Evolutionary conservation across 2,888 invertebrate species (phyloP).

Genomic region (Epsilonema sp.): DNA sequence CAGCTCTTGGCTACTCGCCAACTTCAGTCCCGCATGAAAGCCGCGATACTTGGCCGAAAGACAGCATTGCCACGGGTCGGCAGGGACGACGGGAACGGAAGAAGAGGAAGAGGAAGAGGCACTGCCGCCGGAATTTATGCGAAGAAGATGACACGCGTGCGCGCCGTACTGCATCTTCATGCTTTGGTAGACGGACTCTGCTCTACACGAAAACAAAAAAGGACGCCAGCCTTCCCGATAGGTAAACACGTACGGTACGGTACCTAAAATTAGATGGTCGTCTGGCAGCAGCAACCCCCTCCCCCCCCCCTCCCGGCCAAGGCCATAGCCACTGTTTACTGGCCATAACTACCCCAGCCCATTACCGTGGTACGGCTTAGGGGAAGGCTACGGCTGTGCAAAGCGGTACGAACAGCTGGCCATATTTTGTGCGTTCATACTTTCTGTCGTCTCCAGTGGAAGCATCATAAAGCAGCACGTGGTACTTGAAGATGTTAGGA

Average conservation of each 20-base stretch:
- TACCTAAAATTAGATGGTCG: no score
- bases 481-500: slow-evolving; percentile 60
- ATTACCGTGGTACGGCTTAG: no score
- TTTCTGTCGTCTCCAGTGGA: slow-evolving; percentile 47
- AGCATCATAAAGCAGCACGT: slow-evolving; percentile 58
- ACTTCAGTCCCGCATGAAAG: slow-evolving; percentile 13
- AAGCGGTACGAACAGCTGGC: no score
- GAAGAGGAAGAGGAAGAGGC: neutral
- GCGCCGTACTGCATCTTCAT: slow-evolving; percentile 69
- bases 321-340: no score
- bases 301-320: no score
- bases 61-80: slow-evolving; percentile 67
- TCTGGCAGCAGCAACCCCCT: neutral
- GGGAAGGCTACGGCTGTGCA: no score
- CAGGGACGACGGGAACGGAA: slow-evolving; percentile 29
- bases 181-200: slow-evolving; percentile 57
- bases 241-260: no score
- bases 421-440: no score
- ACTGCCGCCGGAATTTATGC: slow-evolving; percentile 50
- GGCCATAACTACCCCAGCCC: no score
- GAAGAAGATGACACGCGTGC: slow-evolving; percentile 64
- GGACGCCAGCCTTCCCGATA: no score
- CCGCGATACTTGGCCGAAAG: slow-evolving; percentile 36
- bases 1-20: slow-evolving; percentile 11
- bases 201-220: slow-evolving; percentile 46